Evolutionary conservation across 2,888 invertebrate species (phyloP).

Genomic region (Lochmaea crataegi): DNA sequence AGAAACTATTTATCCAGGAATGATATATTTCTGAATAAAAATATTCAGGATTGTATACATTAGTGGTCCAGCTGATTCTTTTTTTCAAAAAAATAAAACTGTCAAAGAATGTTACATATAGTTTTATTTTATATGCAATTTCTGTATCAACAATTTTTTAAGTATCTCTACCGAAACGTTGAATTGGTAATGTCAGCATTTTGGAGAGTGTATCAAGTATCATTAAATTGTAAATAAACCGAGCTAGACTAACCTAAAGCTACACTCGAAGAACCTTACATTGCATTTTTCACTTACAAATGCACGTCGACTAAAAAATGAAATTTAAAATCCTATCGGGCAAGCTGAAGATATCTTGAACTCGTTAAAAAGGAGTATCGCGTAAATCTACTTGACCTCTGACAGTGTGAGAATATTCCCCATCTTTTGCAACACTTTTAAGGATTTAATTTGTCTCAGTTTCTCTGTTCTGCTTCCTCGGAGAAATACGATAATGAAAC

Average conservation of each 20-base stretch:
- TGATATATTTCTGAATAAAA: no score
- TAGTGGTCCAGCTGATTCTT: no score
- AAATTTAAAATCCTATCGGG: neutral
- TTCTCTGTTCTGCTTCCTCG: slow-evolving; percentile 9
- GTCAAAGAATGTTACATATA: no score
- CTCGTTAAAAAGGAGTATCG: slow-evolving; percentile 17
- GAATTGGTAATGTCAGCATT: slow-evolving; percentile 1
- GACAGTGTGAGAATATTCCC: slow-evolving; percentile 26
- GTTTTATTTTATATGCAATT: neutral
- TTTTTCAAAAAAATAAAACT: no score
- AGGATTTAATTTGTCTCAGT: slow-evolving; percentile 36
- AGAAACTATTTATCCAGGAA: neutral
- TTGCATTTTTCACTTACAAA: neutral
- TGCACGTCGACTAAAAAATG: neutral
- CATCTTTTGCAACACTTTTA: slow-evolving; percentile 22
- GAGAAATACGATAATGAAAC: slow-evolving; percentile 12
- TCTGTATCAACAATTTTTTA: neutral
- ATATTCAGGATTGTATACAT: no score
- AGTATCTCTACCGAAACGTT: neutral
- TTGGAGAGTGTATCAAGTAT: neutral
- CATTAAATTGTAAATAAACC: neutral
- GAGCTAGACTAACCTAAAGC: neutral
- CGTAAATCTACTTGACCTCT: slow-evolving; percentile 38
- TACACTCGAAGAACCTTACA: neutral
- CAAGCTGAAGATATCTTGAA: neutral